Evolutionary conservation across 2,797 vertebrate species (phyloP), one percentile per base, ranked within the genome.

Genomic region (Coranthus polyacanthus): DNA sequence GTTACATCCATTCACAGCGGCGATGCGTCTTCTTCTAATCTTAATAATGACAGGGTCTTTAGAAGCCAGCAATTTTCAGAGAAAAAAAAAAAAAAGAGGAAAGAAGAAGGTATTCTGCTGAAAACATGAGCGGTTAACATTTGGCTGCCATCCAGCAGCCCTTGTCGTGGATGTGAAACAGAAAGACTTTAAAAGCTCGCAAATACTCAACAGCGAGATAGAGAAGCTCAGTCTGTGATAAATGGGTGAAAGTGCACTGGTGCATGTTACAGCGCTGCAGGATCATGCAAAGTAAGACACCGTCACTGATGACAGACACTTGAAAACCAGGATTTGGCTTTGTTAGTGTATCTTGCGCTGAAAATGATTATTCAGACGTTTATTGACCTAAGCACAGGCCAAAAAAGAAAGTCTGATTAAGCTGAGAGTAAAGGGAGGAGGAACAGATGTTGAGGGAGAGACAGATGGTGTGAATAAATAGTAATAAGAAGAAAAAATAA

Each of bases 1-100:
- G 51, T 66, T 64, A 21, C 70, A 78, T 86, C 83, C 79, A 65
- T 34, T 84, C 69, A 67, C 72, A 63, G 65, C 38, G 12, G 65
- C 38, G 12, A 50, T n/a, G 68, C 79, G 54, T 72, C 82, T 76
- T 84, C 86, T 84, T 91, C 82, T 91, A 78, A 89, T 92, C 84
- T 80, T 59, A 74, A 80, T 93, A 94, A 94, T 94, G 82, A 93
- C 86, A 91, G 92, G 90, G 87, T 88, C 83, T 73, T 45, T 5
- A 55, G 76, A 81, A 75, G 73, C 73, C 79, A 76, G 85, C 67
- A 50, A 74, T 88, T 86, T 89, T 84, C 80, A 85, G 78, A 90
- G 78, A 76, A 57, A 82, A 26, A 26, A 6, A 26, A 26, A 6
- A 26, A 26, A 46, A 65, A 10, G 17, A 8, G 53, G 46, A 47